Evolutionary conservation across 2,113 vertebrate species (phyloP), one percentile per base, ranked within the genome.

Genomic region (Sinocyclocheilus maitianheensis): DNA sequence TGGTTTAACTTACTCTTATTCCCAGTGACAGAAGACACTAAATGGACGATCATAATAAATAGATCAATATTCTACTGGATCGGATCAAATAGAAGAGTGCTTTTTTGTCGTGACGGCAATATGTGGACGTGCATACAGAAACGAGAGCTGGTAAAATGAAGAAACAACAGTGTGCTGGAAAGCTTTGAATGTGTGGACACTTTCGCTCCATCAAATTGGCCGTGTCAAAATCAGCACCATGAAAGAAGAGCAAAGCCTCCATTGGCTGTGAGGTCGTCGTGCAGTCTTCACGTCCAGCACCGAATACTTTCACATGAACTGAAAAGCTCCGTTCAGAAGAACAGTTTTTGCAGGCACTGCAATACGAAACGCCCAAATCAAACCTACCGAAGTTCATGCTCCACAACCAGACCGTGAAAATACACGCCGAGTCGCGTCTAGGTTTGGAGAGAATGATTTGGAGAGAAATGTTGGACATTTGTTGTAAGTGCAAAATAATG

Each of bases 401-500:
- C 40, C 77, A 67, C 81, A 48, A n/a, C 48, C 69, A 24, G 6
- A 75, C 9, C 22, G 5, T 24, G 20, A 72, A 75, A 48, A 58
- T 4, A 71, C 30, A 20, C 53, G 74, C 9, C 11, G 16, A 4
- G 5, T 9, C 1, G 11, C 20, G 16, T 77, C 77, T n/a, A 18
- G 34, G 14, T 37, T 5, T 67, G 80, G 43, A 72, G 40, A 37
- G n/a, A 20, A 72, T 6, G 37, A 37, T 40, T 20, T 79, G 51
- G 37, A 74, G 79, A 2, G 37, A 79, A 87, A 67, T n/a, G 11
- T 34, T 75, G 9, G 88, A 55, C 62, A 26, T 78, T 18, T 14
- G 48, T 43, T 37, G 48, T 18, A 89, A 89, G 89, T 84, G 81
- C 84, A 67, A 85, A 60, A 74, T n/a, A 40, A 74, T 65, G 48